Percentiles rank a stretch among this genome's conserved stretches.
These are phyloP conservation scores for Himalopsyche phryganea DNA, from an alignment of 1,140 invertebrate genomes.

Conservation along the genomic window DNA sequence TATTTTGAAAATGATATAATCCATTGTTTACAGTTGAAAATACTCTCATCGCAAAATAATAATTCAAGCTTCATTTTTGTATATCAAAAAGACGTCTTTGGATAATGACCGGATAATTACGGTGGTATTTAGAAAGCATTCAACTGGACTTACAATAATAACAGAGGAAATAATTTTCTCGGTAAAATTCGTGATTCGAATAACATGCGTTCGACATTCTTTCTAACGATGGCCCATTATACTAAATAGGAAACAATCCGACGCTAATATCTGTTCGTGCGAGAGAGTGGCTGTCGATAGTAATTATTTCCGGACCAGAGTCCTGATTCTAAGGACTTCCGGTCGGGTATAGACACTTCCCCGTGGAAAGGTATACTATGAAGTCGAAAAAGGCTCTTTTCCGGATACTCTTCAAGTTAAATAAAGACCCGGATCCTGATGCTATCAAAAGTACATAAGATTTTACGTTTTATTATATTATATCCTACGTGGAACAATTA, in stretches of 20 bases:
- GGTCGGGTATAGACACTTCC: background rate
- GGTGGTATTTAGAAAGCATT: background rate
- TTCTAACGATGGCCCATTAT: slow-evolving; percentile 21
- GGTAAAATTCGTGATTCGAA: background rate
- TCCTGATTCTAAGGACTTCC: slow-evolving; percentile 6
- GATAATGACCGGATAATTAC: background rate
- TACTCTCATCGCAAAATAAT: background rate
- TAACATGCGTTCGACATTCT: slow-evolving; percentile 12
- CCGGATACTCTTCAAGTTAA: too few species aligned
- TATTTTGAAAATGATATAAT: too few species aligned
- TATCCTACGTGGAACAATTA: too few species aligned
- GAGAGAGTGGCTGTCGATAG: slow-evolving; percentile 8
- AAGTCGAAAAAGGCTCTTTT: too few species aligned
- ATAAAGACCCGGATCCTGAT: too few species aligned
- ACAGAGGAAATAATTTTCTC: background rate
- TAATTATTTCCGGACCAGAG: slow-evolving; percentile 19
- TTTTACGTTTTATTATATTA: too few species aligned
- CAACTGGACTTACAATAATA: background rate
- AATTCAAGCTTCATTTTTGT: background rate
- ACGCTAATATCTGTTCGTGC: slow-evolving; percentile 13
- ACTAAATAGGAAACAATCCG: slow-evolving; percentile 11
- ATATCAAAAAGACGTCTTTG: background rate
- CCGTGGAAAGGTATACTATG: too few species aligned
- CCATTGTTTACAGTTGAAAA: too few species aligned
- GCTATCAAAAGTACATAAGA: too few species aligned